Conservation (phyloP, 2,797 vertebrate species). For the Martes flavigula region DNA sequence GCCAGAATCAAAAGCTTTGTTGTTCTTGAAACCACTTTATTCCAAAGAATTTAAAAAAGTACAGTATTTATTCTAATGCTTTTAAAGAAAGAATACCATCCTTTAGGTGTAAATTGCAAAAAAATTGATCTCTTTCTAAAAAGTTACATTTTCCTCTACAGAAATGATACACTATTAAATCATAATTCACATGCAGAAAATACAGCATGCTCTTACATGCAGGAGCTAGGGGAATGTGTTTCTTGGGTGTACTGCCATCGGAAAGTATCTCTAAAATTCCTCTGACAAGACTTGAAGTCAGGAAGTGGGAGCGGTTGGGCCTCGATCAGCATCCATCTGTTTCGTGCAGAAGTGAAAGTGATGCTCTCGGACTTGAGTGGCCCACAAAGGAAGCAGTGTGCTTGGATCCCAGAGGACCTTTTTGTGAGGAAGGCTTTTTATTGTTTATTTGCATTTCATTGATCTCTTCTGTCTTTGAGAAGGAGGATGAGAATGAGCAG, state of each 20-base stretch:
- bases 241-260: neutral
- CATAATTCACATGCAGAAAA: neutral
- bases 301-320: neutral
- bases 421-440: neutral
- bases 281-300: neutral
- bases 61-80: neutral
- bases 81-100: neutral
- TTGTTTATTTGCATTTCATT: neutral
- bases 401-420: neutral
- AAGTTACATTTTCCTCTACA: neutral
- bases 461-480: neutral
- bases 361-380: neutral
- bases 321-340: neutral
- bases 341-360: neutral
- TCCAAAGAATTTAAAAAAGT: neutral
- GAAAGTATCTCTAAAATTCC: neutral
- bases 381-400: neutral
- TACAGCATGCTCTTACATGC: neutral
- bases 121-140: neutral
- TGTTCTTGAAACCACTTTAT: neutral
- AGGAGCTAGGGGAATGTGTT: neutral
- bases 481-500: neutral
- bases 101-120: constrained; percentile 14
- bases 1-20: neutral
- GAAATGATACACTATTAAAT: neutral